phyloP scores from a whole-genome alignment of 53 echinoderm and acorn worm species.

The Temnopleurus reevesii region DNA sequence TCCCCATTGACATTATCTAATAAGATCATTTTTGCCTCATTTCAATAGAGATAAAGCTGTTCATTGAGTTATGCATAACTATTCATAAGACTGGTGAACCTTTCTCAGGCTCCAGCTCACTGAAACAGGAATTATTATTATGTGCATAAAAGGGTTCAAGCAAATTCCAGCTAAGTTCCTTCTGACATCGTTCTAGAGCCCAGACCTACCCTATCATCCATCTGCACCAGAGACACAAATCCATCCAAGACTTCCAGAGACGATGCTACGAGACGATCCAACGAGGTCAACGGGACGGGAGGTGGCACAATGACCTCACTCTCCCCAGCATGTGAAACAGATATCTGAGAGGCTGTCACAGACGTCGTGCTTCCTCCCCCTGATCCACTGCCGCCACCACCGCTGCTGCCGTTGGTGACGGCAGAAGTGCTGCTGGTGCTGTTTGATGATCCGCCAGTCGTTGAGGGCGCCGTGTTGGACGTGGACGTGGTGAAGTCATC shows the following conservation, averaged over 20 bases:
- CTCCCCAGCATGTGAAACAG: constrained; percentile 57
- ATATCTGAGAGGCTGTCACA: constrained; percentile 48
- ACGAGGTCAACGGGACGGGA: constrained; percentile 78
- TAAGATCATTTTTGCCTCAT: too few relatives aligned
- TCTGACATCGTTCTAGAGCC: too few relatives aligned
- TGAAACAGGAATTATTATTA: too few relatives aligned
- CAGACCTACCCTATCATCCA: constrained; percentile 76
- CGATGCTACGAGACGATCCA: constrained; percentile 87
- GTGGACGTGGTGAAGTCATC: constrained; percentile 90
- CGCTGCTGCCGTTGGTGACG: constrained; percentile 7
- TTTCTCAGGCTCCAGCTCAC: too few relatives aligned
- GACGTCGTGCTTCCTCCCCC: constrained; percentile 41
- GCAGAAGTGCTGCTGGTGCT: background rate
- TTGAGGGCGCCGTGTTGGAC: constrained; percentile 62
- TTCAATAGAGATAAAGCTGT: too few relatives aligned
- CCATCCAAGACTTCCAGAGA: constrained; percentile 93
- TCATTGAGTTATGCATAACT: too few relatives aligned
- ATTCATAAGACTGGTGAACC: too few relatives aligned
- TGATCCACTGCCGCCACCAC: background rate
- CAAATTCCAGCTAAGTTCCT: too few relatives aligned
- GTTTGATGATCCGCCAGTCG: constrained; percentile 34
- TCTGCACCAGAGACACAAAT: constrained; percentile 78
- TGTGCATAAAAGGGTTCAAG: too few relatives aligned
- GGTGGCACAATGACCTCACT: constrained; percentile 71
- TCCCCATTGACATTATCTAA: too few relatives aligned